These are phyloP conservation scores for Malthinus flaveolus DNA, from an alignment of 2,888 invertebrate genomes.

Conservation along the genomic window DNA sequence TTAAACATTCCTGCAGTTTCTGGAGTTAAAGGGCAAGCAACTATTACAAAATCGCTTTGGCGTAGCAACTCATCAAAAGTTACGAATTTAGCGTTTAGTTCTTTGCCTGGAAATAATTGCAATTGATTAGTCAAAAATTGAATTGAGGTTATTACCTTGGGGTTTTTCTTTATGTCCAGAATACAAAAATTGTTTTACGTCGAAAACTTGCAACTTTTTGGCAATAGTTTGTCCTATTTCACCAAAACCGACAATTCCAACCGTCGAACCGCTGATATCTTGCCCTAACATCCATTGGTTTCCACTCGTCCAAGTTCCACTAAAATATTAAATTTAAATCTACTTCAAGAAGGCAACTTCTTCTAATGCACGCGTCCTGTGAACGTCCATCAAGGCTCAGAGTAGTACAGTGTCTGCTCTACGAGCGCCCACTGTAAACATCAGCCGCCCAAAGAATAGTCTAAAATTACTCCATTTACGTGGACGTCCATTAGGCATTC, in stretches of 20 bases:
- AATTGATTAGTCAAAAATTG: not conserved
- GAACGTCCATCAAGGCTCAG: no score
- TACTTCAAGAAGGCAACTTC: conserved; percentile 10
- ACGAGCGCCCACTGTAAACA: no score
- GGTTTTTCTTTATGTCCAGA: conserved; percentile 69
- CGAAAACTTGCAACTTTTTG: conserved; percentile 72
- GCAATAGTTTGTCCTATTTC: conserved; percentile 77
- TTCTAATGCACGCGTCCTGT: no score
- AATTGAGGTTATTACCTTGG: conserved; percentile 54
- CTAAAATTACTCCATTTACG: no score
- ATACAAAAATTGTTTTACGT: conserved; percentile 72
- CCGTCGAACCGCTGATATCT: conserved; percentile 75
- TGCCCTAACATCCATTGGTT: conserved; percentile 79
- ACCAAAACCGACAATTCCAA: conserved; percentile 85
- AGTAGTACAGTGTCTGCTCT: no score
- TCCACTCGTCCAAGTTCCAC: conserved; percentile 52
- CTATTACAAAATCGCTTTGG: conserved; percentile 76
- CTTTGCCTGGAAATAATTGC: conserved; percentile 47
- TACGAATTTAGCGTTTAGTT: conserved; percentile 47
- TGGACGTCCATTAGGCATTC: no score
- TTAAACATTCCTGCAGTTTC: conserved; percentile 75
- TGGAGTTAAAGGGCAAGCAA: conserved; percentile 68
- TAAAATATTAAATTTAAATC: conserved; percentile 17
- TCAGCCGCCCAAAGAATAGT: no score
- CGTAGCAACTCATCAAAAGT: conserved; percentile 67